A percentile compares a stretch with the other conserved stretches of the same genome.
Conservation (phyloP, 2,113 vertebrate species). For the Ardeotis arabs region DNA sequence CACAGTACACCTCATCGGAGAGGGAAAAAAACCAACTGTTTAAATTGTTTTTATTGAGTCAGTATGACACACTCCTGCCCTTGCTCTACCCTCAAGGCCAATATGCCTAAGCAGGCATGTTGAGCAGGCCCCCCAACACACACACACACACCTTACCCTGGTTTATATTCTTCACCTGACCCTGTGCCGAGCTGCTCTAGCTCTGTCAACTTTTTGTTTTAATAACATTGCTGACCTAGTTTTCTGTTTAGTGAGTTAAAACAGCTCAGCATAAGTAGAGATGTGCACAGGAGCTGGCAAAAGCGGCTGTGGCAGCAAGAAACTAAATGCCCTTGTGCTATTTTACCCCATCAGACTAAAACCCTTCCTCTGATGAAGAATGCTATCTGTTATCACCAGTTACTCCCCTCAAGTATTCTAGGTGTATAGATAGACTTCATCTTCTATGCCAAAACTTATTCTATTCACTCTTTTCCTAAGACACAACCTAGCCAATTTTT, state of each 20-base stretch:
- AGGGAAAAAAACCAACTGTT: neutral
- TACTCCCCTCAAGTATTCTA: neutral
- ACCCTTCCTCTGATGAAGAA: neutral
- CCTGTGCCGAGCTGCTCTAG: neutral
- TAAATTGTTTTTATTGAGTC: neutral
- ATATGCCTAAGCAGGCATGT: rapidly evolving
- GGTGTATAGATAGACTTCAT: neutral
- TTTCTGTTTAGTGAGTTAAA: neutral
- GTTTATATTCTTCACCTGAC: neutral
- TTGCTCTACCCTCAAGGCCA: neutral
- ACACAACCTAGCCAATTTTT: neutral
- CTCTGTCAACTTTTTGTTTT: neutral
- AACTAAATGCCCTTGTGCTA: neutral
- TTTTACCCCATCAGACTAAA: neutral
- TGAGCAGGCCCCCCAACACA: neutral
- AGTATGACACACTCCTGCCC: neutral
- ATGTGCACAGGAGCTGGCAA: neutral
- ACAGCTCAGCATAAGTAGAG: neutral
- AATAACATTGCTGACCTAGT: neutral
- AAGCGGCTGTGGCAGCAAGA: neutral
- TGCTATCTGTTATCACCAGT: neutral
- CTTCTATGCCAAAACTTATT: neutral
- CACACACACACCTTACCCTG: no score
- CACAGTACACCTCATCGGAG: neutral
- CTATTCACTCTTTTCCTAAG: neutral